phyloP scores from a whole-genome alignment of 2,888 invertebrate genomes.

The Phyllotreta cruciferae region DNA sequence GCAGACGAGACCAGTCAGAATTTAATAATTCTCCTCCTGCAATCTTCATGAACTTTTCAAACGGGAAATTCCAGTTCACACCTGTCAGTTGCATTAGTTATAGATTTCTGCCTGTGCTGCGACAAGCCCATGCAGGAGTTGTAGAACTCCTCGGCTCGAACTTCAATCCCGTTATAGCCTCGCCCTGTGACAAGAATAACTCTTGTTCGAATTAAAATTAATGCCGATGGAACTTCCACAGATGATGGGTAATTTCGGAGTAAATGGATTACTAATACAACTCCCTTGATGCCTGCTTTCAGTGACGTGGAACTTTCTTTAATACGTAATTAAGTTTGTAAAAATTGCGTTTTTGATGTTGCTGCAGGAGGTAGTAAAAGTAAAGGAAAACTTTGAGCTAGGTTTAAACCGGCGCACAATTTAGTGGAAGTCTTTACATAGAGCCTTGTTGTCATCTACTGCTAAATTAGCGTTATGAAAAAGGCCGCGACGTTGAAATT shows the following conservation, averaged over 20 bases:
- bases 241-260: slow-evolving; percentile 8
- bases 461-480: too few relatives aligned
- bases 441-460: too few relatives aligned
- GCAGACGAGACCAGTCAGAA: slow-evolving; percentile 15
- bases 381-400: too few relatives aligned
- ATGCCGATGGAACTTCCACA: slow-evolving; percentile 8
- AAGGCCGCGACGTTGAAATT: too few relatives aligned
- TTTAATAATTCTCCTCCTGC: slow-evolving; percentile 20
- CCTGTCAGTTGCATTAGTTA: slow-evolving; percentile 25
- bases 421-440: too few relatives aligned
- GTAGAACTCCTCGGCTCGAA: slow-evolving; percentile 8
- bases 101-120: slow-evolving; percentile 21
- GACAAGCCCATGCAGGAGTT: slow-evolving; percentile 2
- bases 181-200: slow-evolving; percentile 16
- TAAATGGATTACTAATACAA: too few relatives aligned
- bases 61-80: slow-evolving; percentile 18
- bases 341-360: too few relatives aligned
- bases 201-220: slow-evolving; percentile 16
- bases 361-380: too few relatives aligned
- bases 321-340: too few relatives aligned
- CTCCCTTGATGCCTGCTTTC: too few relatives aligned
- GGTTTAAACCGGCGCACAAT: too few relatives aligned
- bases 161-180: slow-evolving; percentile 1
- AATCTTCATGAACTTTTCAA: slow-evolving; percentile 27
- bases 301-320: too few relatives aligned